These are phyloP conservation scores for Pristionchus exspectatus DNA, from an alignment of 2,888 invertebrate species.

Conservation along the genomic window DNA sequence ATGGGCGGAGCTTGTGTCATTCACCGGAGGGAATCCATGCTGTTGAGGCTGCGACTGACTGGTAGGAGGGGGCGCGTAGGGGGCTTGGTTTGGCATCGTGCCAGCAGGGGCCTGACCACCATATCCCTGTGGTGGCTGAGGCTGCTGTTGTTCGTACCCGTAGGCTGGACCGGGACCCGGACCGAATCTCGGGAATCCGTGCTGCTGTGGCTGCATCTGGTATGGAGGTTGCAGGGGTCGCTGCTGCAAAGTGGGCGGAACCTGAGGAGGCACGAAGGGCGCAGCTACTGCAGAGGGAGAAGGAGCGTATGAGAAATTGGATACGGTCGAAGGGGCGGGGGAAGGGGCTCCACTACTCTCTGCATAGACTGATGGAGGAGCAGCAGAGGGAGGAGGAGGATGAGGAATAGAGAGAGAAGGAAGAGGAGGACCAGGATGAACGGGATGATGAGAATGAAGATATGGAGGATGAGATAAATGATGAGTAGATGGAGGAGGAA, in stretches of 20 bases:
- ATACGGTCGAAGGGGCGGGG: slow-evolving; percentile 44
- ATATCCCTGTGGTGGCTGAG: slow-evolving; percentile 39
- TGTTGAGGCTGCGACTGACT: neutral
- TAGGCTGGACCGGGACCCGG: slow-evolving; percentile 23
- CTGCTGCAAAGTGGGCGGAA: neutral
- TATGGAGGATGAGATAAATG: slow-evolving; percentile 44
- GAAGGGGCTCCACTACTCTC: slow-evolving; percentile 46
- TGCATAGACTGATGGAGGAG: neutral
- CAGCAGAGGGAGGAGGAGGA: neutral
- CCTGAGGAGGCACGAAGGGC: slow-evolving; percentile 12
- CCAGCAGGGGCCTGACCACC: slow-evolving; percentile 23
- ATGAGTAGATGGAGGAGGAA: slow-evolving; percentile 35
- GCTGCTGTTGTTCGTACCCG: neutral
- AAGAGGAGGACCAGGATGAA: slow-evolving; percentile 34
- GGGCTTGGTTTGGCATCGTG: slow-evolving; percentile 37
- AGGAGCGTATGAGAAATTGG: slow-evolving; percentile 44
- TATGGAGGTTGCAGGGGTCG: slow-evolving; percentile 47
- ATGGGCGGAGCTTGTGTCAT: slow-evolving; percentile 29
- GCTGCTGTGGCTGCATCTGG: slow-evolving; percentile 50
- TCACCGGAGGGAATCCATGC: slow-evolving; percentile 40
- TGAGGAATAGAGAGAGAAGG: neutral
- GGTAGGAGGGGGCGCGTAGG: neutral
- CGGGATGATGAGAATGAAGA: slow-evolving; percentile 43
- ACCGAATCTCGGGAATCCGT: slow-evolving; percentile 8
- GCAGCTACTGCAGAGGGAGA: slow-evolving; percentile 18